Percentiles rank a stretch among this genome's conserved stretches.
phyloP scores from a whole-genome alignment of 2,797 vertebrate species.

The Sebastes wilsoni region DNA sequence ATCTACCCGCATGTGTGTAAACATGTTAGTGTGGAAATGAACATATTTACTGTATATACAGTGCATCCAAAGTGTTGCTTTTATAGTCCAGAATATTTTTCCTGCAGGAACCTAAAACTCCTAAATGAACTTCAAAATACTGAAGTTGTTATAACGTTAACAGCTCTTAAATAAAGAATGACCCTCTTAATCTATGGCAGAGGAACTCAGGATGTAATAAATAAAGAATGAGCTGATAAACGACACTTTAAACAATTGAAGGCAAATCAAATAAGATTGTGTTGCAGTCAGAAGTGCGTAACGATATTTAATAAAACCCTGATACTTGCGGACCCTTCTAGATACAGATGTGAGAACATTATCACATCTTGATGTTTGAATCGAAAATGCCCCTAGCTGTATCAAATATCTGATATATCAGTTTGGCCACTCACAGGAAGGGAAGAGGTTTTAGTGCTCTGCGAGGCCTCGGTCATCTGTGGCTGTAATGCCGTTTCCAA shows the following conservation, averaged over 20 bases:
- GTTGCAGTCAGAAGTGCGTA: not conserved
- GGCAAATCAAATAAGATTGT: not conserved
- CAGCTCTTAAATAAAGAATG: not conserved
- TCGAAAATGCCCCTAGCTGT: not conserved
- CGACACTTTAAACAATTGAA: not conserved
- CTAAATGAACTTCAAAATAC: not conserved
- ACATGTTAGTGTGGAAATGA: not conserved
- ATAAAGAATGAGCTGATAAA: not conserved
- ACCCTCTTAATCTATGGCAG: not conserved
- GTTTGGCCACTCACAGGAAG: slow-evolving; percentile 16
- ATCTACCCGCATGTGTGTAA: not conserved
- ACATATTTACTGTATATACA: not conserved
- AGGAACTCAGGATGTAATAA: not conserved
- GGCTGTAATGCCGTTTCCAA: slow-evolving; percentile 73
- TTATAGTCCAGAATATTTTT: not conserved
- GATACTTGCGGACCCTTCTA: not conserved
- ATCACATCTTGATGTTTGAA: slow-evolving; percentile 13
- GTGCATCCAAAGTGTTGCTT: not conserved
- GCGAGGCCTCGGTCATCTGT: slow-evolving; percentile 61
- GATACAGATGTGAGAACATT: slow-evolving; percentile 13
- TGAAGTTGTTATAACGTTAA: not conserved
- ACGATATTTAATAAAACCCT: not conserved
- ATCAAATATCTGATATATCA: slow-evolving; percentile 36
- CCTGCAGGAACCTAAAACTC: not conserved
- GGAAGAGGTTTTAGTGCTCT: slow-evolving; percentile 52